Conservation (phyloP, 2,113 vertebrate genomes). For the Phasianus colchicus region DNA sequence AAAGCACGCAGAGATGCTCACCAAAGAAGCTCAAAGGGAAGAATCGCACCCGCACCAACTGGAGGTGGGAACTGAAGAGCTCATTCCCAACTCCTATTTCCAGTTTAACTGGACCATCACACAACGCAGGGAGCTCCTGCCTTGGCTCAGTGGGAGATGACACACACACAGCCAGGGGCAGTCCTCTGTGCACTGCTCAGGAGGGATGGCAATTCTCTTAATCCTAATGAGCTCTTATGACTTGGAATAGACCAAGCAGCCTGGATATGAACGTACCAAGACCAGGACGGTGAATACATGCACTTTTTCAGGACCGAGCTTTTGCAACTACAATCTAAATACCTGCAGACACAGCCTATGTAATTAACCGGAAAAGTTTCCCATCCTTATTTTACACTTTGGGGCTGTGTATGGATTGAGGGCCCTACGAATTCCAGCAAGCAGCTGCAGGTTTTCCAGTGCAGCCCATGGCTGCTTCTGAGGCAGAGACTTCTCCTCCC, state of each 20-base stretch:
- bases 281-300: slow-evolving; percentile 7
- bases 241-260: slow-evolving; percentile 42
- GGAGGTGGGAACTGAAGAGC: slow-evolving; percentile 11
- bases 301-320: slow-evolving; percentile 29
- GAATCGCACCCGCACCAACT: neutral
- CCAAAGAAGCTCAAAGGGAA: neutral
- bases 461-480: neutral
- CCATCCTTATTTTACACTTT: neutral
- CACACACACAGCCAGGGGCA: neutral
- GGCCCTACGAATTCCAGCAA: neutral
- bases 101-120: neutral
- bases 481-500: neutral
- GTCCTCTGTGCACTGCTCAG: neutral
- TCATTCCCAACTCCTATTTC: neutral
- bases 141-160: neutral
- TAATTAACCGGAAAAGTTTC: slow-evolving; percentile 9
- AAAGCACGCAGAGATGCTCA: neutral
- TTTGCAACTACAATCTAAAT: slow-evolving; percentile 37
- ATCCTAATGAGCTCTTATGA: slow-evolving; percentile 29
- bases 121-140: neutral
- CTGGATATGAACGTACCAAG: slow-evolving; percentile 21
- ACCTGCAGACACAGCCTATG: slow-evolving; percentile 10
- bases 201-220: neutral
- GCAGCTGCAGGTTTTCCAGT: neutral
- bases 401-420: neutral